Percentiles rank a stretch among this genome's conserved stretches.
Evolutionary conservation across 2,797 vertebrate genomes (phyloP).

Genomic region (Hypotaenidia philippensis): DNA sequence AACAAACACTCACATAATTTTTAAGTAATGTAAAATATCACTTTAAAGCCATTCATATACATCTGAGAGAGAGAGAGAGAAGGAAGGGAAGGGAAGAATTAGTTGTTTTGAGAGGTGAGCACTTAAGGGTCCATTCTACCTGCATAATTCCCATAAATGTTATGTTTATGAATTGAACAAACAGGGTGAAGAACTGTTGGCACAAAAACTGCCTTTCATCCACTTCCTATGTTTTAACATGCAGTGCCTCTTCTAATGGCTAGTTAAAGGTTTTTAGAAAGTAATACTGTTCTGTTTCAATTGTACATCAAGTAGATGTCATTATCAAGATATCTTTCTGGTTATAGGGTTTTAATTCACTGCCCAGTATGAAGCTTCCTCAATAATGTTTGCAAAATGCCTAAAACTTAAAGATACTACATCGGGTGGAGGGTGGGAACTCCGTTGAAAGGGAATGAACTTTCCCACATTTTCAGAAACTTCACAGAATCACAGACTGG

Average conservation of each 20-base stretch:
- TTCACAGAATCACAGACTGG: not conserved
- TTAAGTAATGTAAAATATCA: conserved; percentile 77
- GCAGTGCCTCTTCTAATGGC: not conserved
- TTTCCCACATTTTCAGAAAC: not conserved
- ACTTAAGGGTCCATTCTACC: conserved; percentile 46
- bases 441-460: not conserved
- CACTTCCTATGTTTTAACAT: not conserved
- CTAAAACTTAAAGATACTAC: not conserved
- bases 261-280: not conserved
- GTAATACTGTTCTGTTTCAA: not conserved
- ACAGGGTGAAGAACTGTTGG: not conserved
- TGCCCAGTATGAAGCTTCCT: not conserved
- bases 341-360: not conserved
- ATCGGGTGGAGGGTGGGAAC: not conserved
- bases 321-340: not conserved
- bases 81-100: conserved; percentile 19
- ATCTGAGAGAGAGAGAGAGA: not conserved
- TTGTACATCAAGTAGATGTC: not conserved
- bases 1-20: conserved; percentile 80
- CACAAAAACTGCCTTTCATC: not conserved
- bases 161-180: conserved; percentile 33
- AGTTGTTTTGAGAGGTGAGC: conserved; percentile 41
- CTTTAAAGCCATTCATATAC: conserved; percentile 58
- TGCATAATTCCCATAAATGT: conserved; percentile 23
- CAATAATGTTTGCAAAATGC: not conserved